These are phyloP conservation scores for Cydia pomonella DNA, from an alignment of 1,140 invertebrate species.

Conservation along the genomic window DNA sequence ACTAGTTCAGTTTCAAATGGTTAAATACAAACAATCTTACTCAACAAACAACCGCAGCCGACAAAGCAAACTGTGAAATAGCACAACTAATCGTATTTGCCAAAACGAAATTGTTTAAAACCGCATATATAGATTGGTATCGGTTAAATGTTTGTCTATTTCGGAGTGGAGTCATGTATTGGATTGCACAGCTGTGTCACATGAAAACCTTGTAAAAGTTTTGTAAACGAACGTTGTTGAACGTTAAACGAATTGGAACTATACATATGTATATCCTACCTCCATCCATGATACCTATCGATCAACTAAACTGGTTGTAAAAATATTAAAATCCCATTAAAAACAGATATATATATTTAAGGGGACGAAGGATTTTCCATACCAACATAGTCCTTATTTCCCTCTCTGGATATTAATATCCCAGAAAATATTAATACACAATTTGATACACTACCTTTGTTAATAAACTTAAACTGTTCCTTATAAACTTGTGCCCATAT, in stretches of 20 bases:
- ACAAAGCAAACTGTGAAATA: conserved; percentile 4
- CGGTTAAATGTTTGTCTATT: conserved; percentile 8
- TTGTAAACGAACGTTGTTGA: neutral
- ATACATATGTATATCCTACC: neutral
- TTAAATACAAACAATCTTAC: conserved; percentile 7
- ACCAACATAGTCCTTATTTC: too few relatives aligned
- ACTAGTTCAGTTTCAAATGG: neutral
- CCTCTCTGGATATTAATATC: too few relatives aligned
- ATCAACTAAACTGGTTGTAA: too few relatives aligned
- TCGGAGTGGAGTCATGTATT: neutral
- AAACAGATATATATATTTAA: too few relatives aligned
- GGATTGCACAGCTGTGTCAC: neutral
- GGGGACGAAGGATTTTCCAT: too few relatives aligned
- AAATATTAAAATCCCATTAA: too few relatives aligned
- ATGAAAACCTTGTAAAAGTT: neutral
- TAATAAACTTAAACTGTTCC: too few relatives aligned
- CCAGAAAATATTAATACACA: too few relatives aligned
- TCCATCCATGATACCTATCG: too few relatives aligned
- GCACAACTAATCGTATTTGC: conserved; percentile 13
- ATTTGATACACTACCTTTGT: too few relatives aligned
- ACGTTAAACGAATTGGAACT: neutral
- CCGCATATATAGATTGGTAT: conserved; percentile 21
- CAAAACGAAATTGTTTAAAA: conserved; percentile 28
- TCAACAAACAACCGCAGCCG: conserved; percentile 14
- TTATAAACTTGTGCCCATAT: too few relatives aligned